Percentiles rank a stretch among this genome's conserved stretches.
These are phyloP conservation scores for Callimorpha dominula DNA, from an alignment of 2,888 invertebrate genomes.

Conservation along the genomic window DNA sequence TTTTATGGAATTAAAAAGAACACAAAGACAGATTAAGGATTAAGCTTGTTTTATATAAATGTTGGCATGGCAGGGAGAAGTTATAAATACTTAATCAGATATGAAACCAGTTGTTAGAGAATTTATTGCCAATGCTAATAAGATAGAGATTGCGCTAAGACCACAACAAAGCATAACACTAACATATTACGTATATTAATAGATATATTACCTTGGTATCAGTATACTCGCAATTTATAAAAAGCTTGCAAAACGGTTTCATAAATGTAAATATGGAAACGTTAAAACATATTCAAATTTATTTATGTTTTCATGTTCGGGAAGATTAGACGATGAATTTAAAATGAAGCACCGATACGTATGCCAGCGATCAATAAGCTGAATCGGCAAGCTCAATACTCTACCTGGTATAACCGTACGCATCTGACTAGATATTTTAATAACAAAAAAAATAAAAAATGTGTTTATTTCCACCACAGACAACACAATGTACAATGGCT, in stretches of 20 bases:
- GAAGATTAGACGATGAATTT: slow-evolving; percentile 58
- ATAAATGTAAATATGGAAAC: slow-evolving; percentile 36
- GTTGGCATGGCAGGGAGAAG: background rate
- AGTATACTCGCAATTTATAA: background rate
- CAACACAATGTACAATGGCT: too few species aligned
- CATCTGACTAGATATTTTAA: background rate
- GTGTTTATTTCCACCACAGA: too few species aligned
- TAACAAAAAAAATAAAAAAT: background rate
- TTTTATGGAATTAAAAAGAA: background rate
- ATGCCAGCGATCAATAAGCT: slow-evolving; percentile 40
- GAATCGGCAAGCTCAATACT: slow-evolving; percentile 13
- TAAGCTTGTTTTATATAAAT: background rate
- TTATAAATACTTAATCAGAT: background rate
- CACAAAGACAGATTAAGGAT: background rate
- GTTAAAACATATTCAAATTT: slow-evolving; percentile 50
- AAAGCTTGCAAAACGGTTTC: slow-evolving; percentile 26
- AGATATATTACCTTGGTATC: background rate
- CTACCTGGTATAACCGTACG: background rate
- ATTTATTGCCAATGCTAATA: background rate
- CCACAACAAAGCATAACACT: background rate
- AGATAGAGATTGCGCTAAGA: background rate
- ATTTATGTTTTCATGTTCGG: slow-evolving; percentile 57
- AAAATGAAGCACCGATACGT: slow-evolving; percentile 41
- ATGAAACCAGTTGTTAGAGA: background rate
- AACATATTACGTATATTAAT: too few species aligned